Conservation (phyloP, 2,797 vertebrate species). For the Enteromius trimaculatus region DNA sequence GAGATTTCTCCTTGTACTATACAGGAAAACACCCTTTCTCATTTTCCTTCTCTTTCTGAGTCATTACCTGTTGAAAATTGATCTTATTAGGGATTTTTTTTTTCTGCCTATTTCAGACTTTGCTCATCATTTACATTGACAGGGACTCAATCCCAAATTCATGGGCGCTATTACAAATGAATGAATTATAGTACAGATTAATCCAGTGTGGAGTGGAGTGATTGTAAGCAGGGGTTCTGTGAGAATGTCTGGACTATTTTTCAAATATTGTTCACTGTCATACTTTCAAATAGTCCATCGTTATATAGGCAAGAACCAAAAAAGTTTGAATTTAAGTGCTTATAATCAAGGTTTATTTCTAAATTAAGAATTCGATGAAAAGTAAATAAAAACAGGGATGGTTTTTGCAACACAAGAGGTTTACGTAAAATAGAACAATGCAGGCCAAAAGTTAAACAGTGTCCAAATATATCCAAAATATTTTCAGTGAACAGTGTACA, state of each 20-base stretch:
- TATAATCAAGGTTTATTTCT: neutral
- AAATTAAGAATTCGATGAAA: neutral
- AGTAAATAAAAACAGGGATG: neutral
- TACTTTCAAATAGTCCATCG: neutral
- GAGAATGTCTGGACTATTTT: neutral
- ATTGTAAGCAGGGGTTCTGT: neutral
- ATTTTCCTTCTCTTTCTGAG: neutral
- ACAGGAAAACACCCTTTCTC: constrained; percentile 32
- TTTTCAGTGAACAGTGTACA: neutral
- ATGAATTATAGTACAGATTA: constrained; percentile 17
- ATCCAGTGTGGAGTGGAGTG: neutral
- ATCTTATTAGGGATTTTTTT: constrained; percentile 7
- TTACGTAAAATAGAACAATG: neutral
- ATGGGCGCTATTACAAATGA: neutral
- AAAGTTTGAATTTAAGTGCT: neutral
- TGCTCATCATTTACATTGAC: constrained; percentile 27
- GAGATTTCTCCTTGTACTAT: constrained; percentile 25
- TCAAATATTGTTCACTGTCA: neutral
- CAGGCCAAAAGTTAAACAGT: neutral
- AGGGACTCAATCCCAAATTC: constrained; percentile 24
- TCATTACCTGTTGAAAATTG: constrained; percentile 41
- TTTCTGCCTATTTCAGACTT: constrained; percentile 5
- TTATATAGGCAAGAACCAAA: too few relatives aligned
- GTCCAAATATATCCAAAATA: neutral
- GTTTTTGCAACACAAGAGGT: neutral